Evolutionary conservation across 2,888 invertebrate genomes (phyloP), one percentile per base, ranked within the genome.

Genomic region (Tenthredo amoena): DNA sequence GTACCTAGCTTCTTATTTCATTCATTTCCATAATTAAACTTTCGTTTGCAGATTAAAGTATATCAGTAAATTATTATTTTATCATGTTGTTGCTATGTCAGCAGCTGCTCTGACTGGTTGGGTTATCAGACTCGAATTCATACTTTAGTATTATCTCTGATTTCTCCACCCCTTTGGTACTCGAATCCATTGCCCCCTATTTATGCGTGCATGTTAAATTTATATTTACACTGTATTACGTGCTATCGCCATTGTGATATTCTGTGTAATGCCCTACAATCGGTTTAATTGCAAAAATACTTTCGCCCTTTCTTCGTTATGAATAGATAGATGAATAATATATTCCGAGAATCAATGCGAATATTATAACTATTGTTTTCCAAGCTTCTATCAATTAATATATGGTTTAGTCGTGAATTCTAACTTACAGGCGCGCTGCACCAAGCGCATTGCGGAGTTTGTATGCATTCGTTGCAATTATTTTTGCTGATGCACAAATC

Each of bases 381-480:
- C 12, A 62, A 21, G 62, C 4, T 26, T 62, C 21, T 12, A 26
- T 62, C 26, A 26, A 62, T 21, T 50, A 18, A 50, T 40, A 15
- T 47, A 43, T 47, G 1, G 50, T 50, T 55, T n/a, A 55, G 6
- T n/a, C 55, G 7, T 50, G 18, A 50, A 50, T 18, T 55, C n/a
- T 12, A 86, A 94, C 95, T 95, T 93, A 96, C 96, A 58, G 96
- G 95, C 90, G 96, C 95, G 88, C 95, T 95, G 93, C 98, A 98
- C 99, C 99, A 99, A 12, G 97, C 98, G 93, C 99, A 99, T 87
- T 97, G 95, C 88, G 97, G 96, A 87, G 98, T 96, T 92, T 97
- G 96, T 89, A 99, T 97, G 93, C 99, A 99, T 90, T 97, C 97
- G 88, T 97, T 97, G 94, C 99, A 99, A 0, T 96, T 97, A 88